Base-by-base conservation (phyloP, 2,797 vertebrate species). In the Diplodus sargus region DNA sequence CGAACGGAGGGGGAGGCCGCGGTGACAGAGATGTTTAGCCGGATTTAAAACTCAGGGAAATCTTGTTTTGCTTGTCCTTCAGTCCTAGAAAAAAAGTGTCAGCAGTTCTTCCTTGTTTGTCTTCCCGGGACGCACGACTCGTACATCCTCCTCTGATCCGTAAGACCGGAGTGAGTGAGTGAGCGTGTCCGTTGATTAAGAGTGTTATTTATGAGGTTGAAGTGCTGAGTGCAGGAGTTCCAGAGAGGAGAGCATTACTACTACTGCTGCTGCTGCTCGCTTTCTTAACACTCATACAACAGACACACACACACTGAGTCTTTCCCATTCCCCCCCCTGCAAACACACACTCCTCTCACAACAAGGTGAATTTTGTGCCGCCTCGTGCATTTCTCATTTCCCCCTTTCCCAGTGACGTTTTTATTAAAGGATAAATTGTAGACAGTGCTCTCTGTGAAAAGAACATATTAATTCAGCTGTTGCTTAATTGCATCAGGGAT, bases 401-500 rank as follows among this genome's bases (percentile, higher is more conserved):
- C 30, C 30, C 34, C 76, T 83, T 85, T 70, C 23, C 39, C 76
- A 78, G 30, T 76, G 78, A 83, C 64, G 39, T 85, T 91, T 93
- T 86, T 92, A 92, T 89, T 90, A 85, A 87, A 77, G 86, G 72
- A 90, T 89, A 86, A 90, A 90, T 85, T 87, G 81, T 76, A 79
- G 81, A 85, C 79, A 79, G 81, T 66, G 73, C 80, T 78, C 39
- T 79, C 64, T 79, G 77, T 85, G 63, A 87, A 82, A 87, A 72
- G 78, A 87, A 78, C 70, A 81, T 79, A 88, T 87, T 89, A 85
- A 90, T 89, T 92, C 86, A 91, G 76, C 83, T 79, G 86, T 86
- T 92, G 80, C 90, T 83, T 92, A 90, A 92, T 93, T 92, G 81
- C 90, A 79, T 92, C 71, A 74, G 92, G 90, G 93, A 92, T 90